phyloP scores from a whole-genome alignment of 2,113 vertebrate genomes.

The Calyptomena viridis region DNA sequence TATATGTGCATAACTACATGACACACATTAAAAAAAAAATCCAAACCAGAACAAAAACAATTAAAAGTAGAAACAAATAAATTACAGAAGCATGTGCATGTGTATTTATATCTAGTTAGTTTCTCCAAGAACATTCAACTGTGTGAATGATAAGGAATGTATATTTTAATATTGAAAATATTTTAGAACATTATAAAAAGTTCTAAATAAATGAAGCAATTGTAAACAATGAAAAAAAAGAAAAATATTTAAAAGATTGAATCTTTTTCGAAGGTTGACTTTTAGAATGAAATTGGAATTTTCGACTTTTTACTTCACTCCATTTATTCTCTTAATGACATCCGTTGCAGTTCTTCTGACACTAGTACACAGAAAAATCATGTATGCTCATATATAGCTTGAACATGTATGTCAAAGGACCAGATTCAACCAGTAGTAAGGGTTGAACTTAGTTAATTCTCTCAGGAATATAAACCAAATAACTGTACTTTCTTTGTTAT shows the following conservation, averaged over 20 bases:
- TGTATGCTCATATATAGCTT: neutral
- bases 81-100: accelerated
- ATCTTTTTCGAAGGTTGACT: neutral
- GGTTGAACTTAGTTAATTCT: neutral
- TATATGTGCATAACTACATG: neutral
- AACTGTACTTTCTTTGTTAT: neutral
- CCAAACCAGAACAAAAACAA: neutral
- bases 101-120: neutral
- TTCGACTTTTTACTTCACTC: neutral
- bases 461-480: neutral
- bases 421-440: neutral
- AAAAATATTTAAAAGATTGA: neutral
- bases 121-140: neutral
- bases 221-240: neutral
- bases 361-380: neutral
- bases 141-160: neutral
- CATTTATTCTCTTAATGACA: neutral
- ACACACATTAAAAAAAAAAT: neutral
- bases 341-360: neutral
- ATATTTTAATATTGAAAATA: neutral
- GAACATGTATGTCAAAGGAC: accelerated
- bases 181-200: neutral
- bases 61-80: neutral
- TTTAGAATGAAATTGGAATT: neutral
- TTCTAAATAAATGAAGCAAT: neutral